Evolutionary conservation across 2,888 invertebrate species (phyloP), one percentile per base, ranked within the genome.

Genomic region (Acronicta alni): DNA sequence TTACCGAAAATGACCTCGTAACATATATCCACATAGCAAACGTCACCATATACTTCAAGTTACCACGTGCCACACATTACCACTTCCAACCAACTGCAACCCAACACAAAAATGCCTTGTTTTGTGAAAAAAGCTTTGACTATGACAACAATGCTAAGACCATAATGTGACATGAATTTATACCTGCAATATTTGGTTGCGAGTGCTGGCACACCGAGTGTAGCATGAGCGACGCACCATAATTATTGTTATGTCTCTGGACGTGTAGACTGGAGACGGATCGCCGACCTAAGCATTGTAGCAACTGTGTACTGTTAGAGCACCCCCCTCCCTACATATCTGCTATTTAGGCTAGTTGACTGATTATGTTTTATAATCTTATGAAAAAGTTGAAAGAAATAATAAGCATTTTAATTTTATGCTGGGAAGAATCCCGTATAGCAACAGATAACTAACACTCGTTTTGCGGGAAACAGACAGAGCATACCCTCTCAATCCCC

Each of bases 101-200:
- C 0, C 39, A 17, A 14, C n/a, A 35, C 17, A 23, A 47, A 32
- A 46, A 20, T 17, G 14, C n/a, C 35, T 43, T 5, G 30, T n/a
- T 18, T 14, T 16, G 14, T 10, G 17, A 35, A 16, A 14, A 18
- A 55, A 38, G n/a, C 42, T 47, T 38, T n/a, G 6, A 35, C 35
- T 35, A 6, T 35, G n/a, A 0, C 35, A n/a, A n/a, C 14, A 35
- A 7, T 7, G 35, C 35, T n/a, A 12, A 30, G n/a, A 35, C 8
- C 35, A 35, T 35, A n/a, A n/a, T n/a, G n/a, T 7, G 14, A 35
- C n/a, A 35, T 35, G 35, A 15, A 23, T 23, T 7, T 10, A 5
- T 23, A 43, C 38, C 41, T 69, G 57, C 48, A 44, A 68, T 60
- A 70, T 54, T 67, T 75, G 69, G 69, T 71, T 67, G 46, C 54